Evolutionary conservation across 2,888 invertebrate genomes (phyloP), one percentile per base, ranked within the genome.

Genomic region (Liodrosophila aerea): DNA sequence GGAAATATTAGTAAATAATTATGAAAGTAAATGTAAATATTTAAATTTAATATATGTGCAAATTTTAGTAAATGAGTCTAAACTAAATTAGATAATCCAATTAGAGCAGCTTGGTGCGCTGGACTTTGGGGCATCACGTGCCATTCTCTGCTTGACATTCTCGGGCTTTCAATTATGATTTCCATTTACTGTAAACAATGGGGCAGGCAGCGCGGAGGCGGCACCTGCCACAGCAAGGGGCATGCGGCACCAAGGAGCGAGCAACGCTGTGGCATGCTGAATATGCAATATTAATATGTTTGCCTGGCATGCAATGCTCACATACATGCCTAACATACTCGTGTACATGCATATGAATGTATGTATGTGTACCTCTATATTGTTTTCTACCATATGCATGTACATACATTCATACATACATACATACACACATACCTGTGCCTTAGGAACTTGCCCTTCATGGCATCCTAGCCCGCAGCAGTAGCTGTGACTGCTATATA

Each of bases 241-340:
- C 43, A 7, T 22, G 22, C 7, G 22, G 9, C 36, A 16, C 11
- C 13, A 16, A 13, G 9, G 16, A 27, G n/a, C n/a, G n/a, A n/a
- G n/a, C 34, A 18, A 29, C 27, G 29, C 18, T 31, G 60, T 43
- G 45, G 63, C 62, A 63, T 41, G 40, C 39, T 58, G 34, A 46
- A 41, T 46, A 58, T 57, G 58, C 46, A 18, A 34, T 34, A 22
- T 40, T 57, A 56, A 45, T 46, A 34, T 56, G 40, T 56, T 40
- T 33, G 39, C 29, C 18, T n/a, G 33, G 15, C 29, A 9, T 37
- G 30, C 29, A 7, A 29, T 7, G 11, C 7, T n/a, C 27, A 7
- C 22, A 7, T n/a, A 53, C 11, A 11, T n/a, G 7, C 22, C 31
- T 7, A 9, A n/a, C 39, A 12, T 11, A 9, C 8, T 1, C 8